Evolutionary conservation across 2,797 vertebrate genomes (phyloP), one percentile per base, ranked within the genome.

Genomic region (Nannoperca australis): DNA sequence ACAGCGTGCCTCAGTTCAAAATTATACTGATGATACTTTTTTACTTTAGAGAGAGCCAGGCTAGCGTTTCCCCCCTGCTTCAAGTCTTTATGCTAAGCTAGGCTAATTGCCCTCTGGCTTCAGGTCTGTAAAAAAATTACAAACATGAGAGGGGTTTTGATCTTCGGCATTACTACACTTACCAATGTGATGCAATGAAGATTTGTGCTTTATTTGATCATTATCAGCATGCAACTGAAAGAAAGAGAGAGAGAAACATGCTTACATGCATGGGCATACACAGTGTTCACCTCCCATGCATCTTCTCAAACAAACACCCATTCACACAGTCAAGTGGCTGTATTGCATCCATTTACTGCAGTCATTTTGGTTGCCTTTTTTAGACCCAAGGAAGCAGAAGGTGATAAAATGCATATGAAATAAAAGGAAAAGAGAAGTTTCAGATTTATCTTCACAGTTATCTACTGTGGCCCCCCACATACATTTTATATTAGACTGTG

Each of bases 361-460:
- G 44, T 49, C n/a, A 30, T 14, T 40, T 15, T 51, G 38, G 40
- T 49, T 66, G 34, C 5, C 9, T 80, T 42, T 30, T 42, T 51
- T 3, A 32, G 7, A 30, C 40, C 45, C 20, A 5, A 32, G 50
- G 49, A 44, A 69, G 72, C 42, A 27, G 44, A 22, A 18, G 30
- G 49, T 74, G 73, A 79, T 87, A 51, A 84, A 84, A 83, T 47
- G 42, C 32, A 58, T 78, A 76, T 42, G 27, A 72, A 79, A 80
- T 70, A 73, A 82, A 88, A 79, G 55, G 42, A 7, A 53, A 50
- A 65, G 50, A 54, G 7, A 69, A 27, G 40, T 55, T 76, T 78
- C 40, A 53, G 15, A 79, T 86, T 65, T 81, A 76, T 76, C 70
- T 61, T 59, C 8, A 2, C 50, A 55, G 17, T 62, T 78, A 89